A percentile compares a stretch with the other conserved stretches of the same genome.
phyloP scores from a whole-genome alignment of 2,888 invertebrate genomes.

The Luperina nickerlii region DNA sequence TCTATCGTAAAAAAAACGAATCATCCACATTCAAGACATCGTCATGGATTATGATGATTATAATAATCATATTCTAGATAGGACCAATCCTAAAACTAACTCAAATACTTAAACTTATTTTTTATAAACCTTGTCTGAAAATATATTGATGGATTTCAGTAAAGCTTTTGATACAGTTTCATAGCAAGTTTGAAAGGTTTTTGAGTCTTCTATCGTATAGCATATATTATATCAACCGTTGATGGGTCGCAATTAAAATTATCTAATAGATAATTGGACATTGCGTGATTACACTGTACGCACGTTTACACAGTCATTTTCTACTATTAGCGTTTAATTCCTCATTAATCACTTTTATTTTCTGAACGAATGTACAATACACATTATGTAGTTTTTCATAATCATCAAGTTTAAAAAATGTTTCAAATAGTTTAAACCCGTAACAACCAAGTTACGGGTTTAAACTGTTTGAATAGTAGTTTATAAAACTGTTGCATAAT shows the following conservation, averaged over 20 bases:
- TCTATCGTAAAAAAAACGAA: too few species aligned
- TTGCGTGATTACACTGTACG: slow-evolving; percentile 55
- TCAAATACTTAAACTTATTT: not conserved
- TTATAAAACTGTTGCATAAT: too few species aligned
- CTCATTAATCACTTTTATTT: slow-evolving; percentile 54
- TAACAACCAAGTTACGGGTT: slow-evolving; percentile 1
- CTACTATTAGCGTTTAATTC: slow-evolving; percentile 52
- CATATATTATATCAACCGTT: not conserved
- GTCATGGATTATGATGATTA: too few species aligned
- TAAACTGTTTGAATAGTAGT: slow-evolving; percentile 11
- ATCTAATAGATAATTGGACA: slow-evolving; percentile 50
- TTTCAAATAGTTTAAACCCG: too few species aligned
- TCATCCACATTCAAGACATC: too few species aligned
- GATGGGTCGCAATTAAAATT: slow-evolving; percentile 37
- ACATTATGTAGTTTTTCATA: slow-evolving; percentile 40
- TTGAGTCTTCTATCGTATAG: slow-evolving; percentile 8
- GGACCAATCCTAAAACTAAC: not conserved
- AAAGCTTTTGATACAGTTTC: slow-evolving; percentile 21
- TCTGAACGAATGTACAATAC: slow-evolving; percentile 20
- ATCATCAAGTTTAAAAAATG: slow-evolving; percentile 16
- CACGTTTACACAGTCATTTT: slow-evolving; percentile 49
- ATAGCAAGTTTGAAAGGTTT: not conserved
- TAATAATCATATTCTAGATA: too few species aligned
- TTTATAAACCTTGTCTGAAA: not conserved
- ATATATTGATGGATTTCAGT: not conserved